Base-by-base conservation (phyloP, 2,888 invertebrate species). In the Campopleginae sp. region DNA sequence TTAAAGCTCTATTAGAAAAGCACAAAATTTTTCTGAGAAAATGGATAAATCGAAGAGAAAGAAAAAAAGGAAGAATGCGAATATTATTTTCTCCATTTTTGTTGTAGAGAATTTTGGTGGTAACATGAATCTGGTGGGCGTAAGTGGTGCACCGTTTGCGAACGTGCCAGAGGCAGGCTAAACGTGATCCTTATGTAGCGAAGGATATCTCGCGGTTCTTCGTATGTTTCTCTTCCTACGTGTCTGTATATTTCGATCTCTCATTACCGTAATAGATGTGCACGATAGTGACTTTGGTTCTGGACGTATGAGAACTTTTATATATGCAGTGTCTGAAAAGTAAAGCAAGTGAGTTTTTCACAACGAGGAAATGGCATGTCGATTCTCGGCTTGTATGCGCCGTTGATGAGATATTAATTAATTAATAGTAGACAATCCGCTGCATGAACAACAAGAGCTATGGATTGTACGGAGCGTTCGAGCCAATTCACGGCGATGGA, bases 211-310 rank as follows among this genome's bases (percentile, higher is more conserved):
- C 61, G 33, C 61, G 58, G 61, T 79, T 71, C 70, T 65, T 70
- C 72, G 72, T 51, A 54, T 65, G 72, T 80, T 65, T 66, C 38
- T 33, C 70, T 48, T 38, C 7, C 66, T 51, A 71, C 61, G 42
- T 82, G 58, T 80, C 71, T 66, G n/a, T n/a, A 48, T 76, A 19
- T 72, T 66, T 72, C 38, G 23, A 58, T 78, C 76, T 58, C 89
- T 89, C 89, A 91, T 91, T 90, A 91, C 88, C 90, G 90, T 91
- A 90, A 91, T 89, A 91, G 88, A 90, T 88, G 90, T 84, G 87
- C 82, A 27, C 44, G 88, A 88, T 89, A 88, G 88, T 86, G 78
- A 78, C 61, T 82, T 82, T 72, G 70, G 80, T 86, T 85, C 66
- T 66, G n/a, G 38, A 72, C 71, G 72, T 66, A 80, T 48, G 27